These are phyloP conservation scores for Cheirogaleus medius DNA, from an alignment of 2,113 vertebrate species.

Conservation along the genomic window DNA sequence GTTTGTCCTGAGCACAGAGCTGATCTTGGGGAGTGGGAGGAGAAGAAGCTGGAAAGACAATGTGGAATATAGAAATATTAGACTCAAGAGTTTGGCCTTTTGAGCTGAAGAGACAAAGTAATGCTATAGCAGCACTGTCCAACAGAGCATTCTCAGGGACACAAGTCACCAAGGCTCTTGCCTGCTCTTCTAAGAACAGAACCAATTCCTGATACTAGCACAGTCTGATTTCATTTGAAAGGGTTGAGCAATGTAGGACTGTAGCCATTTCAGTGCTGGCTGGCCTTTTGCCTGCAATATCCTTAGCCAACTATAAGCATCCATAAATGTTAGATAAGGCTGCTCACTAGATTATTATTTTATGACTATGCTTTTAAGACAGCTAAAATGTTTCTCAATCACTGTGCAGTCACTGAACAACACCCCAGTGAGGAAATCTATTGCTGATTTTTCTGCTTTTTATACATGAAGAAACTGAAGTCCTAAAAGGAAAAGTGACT, in stretches of 20 bases:
- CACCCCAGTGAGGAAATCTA: not conserved
- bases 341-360: slow-evolving; percentile 19
- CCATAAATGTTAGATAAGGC: not conserved
- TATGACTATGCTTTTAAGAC: slow-evolving; percentile 47
- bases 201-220: not conserved
- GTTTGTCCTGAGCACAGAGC: not conserved
- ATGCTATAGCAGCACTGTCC: fast-evolving
- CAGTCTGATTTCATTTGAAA: not conserved
- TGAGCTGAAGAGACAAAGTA: not conserved
- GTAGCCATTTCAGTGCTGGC: not conserved
- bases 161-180: not conserved
- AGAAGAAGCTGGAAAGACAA: not conserved
- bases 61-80: not conserved
- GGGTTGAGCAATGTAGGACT: fast-evolving
- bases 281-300: not conserved
- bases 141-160: not conserved
- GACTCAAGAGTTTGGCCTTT: not conserved
- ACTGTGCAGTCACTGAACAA: not conserved
- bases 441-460: not conserved
- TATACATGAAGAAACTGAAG: not conserved
- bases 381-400: not conserved
- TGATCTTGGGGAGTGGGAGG: not conserved
- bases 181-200: not conserved
- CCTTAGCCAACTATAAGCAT: not conserved
- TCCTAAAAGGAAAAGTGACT: not conserved